A percentile compares a stretch with the other conserved stretches of the same genome.
These are phyloP conservation scores for Ceriagrion tenellum DNA, from an alignment of 2,888 invertebrate species.

Conservation along the genomic window DNA sequence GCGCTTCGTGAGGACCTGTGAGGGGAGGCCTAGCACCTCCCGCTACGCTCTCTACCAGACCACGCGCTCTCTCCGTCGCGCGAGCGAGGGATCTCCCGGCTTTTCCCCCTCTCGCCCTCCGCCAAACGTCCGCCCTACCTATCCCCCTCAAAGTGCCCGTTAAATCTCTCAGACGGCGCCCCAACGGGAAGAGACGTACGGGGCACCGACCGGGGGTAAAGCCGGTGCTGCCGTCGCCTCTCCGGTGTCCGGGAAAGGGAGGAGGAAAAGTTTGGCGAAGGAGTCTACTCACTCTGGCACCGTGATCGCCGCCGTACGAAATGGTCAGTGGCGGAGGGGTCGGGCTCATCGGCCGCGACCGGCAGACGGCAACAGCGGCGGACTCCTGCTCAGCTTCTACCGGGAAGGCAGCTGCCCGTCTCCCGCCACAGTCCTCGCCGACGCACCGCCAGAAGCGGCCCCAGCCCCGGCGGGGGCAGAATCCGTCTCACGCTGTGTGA, in stretches of 20 bases:
- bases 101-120: neutral
- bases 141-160: slow-evolving; percentile 12
- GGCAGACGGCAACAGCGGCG: slow-evolving; percentile 40
- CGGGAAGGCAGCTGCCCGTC: slow-evolving; percentile 69
- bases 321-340: slow-evolving; percentile 66
- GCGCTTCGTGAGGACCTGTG: slow-evolving; percentile 29
- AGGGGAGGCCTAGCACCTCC: slow-evolving; percentile 14
- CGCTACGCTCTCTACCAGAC: neutral
- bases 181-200: slow-evolving; percentile 56
- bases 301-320: slow-evolving; percentile 65
- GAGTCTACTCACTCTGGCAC: slow-evolving; percentile 50
- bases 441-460: slow-evolving; percentile 50
- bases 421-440: slow-evolving; percentile 69
- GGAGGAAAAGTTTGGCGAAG: slow-evolving; percentile 35
- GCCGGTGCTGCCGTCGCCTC: slow-evolving; percentile 30
- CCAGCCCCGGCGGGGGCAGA: slow-evolving; percentile 79
- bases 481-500: slow-evolving; percentile 82
- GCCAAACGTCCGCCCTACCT: neutral
- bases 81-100: neutral
- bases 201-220: slow-evolving; percentile 42
- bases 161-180: slow-evolving; percentile 50
- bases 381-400: slow-evolving; percentile 44
- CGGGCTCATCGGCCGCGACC: slow-evolving; percentile 63
- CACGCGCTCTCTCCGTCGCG: neutral
- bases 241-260: neutral